Base-by-base conservation (phyloP, 2,797 vertebrate species). In the Sarcophilus harrisii region DNA sequence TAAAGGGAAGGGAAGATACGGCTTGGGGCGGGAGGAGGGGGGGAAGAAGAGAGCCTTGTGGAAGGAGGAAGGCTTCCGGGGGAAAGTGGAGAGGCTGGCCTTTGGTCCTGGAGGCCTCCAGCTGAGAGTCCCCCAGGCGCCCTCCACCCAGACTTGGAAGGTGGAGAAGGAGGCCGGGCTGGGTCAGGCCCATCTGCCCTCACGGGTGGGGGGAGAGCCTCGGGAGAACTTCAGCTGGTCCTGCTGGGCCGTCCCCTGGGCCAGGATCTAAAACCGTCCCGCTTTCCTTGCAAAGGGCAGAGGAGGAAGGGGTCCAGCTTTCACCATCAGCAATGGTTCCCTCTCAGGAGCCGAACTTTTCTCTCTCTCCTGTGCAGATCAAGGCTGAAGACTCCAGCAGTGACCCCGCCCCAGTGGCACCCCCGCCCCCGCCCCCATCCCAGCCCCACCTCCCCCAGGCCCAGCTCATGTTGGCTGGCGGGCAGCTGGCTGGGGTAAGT, bases 401-500 rank as follows among this genome's bases (percentile, higher is more conserved):
- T 57, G 99, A 99, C 98, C 99, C 98, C 89, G 97, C 98, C 97
- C 97, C 99, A 14, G 98, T 98, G 93, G 99, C 98, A 90, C 98
- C 97, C 95, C 99, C 99, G 21, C 96, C 96, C 32, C 97, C 97
- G 0, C 97, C 96, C 94, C 94, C 97, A 6, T 98, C 99, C 95
- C 99, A 99, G 98, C 99, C 99, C 5, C 98, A 99, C 93, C 99
- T 99, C 97, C 99, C 99, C 97, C 99, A 99, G 94, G 99, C 99
- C 95, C 99, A 99, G 98, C 99, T 99, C 97, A 99, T 99, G 99
- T 98, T 99, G 98, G 99, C 99, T 0, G 99, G 99, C 98, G 99
- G 99, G 97, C 99, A 99, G 97, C 98, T 99, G 59, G 99, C 99
- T 96, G 99, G 99, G 99, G 99, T 99, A 98, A 99, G 99, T 97